Conservation (phyloP, 2,113 vertebrate genomes). For the Mus musculus region GRCm39 chr4:118027501-118028000, state of each 20-base stretch:
- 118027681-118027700: background rate
- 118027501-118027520: background rate
- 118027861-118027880: background rate
- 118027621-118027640: background rate
- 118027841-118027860: background rate
- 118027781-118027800: background rate
- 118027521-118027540: background rate
- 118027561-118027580: conserved; percentile 7
- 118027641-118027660: background rate
- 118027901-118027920: background rate
- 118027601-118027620: background rate
- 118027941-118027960: background rate
- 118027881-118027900: background rate
- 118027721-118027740: background rate
- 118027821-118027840: background rate
- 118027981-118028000: too few relatives aligned
- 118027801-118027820: background rate
- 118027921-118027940: background rate
- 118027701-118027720: background rate
- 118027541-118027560: background rate
- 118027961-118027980: too few relatives aligned
- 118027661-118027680: background rate
- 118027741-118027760: background rate
- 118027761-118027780: background rate
- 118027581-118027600: background rate